Percentiles rank a stretch among this genome's conserved stretches.
phyloP scores from a whole-genome alignment of 92 coral and sea anemone species.

The Zoanthus sansibaricus region DNA sequence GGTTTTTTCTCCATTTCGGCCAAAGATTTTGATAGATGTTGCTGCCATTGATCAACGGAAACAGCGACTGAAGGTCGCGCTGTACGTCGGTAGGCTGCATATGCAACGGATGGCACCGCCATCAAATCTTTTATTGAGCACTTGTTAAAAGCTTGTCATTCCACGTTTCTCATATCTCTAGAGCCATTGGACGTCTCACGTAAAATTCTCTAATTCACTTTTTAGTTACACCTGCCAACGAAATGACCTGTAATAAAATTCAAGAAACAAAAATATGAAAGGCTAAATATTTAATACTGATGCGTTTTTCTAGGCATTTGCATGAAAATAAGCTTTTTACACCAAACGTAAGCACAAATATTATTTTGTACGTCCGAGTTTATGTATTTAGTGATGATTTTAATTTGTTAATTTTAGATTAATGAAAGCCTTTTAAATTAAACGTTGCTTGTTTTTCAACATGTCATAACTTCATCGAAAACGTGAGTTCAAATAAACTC shows the following conservation, averaged over 20 bases:
- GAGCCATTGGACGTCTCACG: constrained; percentile 15
- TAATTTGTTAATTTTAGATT: neutral
- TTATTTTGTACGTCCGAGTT: neutral
- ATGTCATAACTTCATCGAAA: neutral
- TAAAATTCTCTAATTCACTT: constrained; percentile 21
- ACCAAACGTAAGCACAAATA: neutral
- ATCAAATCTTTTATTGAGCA: constrained; percentile 30
- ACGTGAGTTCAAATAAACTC: neutral
- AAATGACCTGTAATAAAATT: constrained; percentile 14
- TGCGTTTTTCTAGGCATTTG: constrained; percentile 3
- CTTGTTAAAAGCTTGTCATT: constrained; percentile 7
- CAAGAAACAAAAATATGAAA: constrained; percentile 11
- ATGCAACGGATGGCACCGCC: constrained; percentile 47
- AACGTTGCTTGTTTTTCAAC: constrained; percentile 5
- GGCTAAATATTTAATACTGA: constrained; percentile 35
- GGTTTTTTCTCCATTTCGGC: constrained; percentile 59
- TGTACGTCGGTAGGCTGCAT: constrained; percentile 44
- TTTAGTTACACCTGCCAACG: constrained; percentile 9
- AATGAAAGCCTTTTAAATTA: constrained; percentile 11
- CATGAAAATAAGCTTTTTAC: neutral
- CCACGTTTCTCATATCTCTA: neutral
- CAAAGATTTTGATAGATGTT: constrained; percentile 37
- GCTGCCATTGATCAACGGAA: constrained; percentile 46
- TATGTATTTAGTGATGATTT: neutral
- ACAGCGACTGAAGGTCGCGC: constrained; percentile 19